Evolutionary conservation across 2,113 vertebrate genomes (phyloP).

Genomic region (Phrynocephalus versicolor): DNA sequence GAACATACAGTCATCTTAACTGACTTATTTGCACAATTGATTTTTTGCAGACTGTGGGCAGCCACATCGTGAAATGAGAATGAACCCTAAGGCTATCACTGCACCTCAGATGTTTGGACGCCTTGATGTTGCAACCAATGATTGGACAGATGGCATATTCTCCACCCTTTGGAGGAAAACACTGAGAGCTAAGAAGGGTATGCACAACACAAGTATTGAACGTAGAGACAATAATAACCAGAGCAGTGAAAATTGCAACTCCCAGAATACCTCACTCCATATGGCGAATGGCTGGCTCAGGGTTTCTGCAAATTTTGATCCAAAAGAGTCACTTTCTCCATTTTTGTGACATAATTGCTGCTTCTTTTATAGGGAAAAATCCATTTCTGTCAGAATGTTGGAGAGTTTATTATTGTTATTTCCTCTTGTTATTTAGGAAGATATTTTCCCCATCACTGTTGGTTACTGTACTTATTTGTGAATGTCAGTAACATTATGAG

Average conservation of each 20-base stretch:
- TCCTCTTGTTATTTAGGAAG: not conserved
- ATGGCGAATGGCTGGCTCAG: too few relatives aligned
- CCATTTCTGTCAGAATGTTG: not conserved
- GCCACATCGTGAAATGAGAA: constrained; percentile 95
- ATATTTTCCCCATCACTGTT: not conserved
- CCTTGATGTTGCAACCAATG: constrained; percentile 93
- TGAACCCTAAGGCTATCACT: constrained; percentile 99
- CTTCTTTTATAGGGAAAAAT: not conserved
- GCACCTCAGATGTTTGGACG: constrained; percentile 96
- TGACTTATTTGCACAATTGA: constrained; percentile 11
- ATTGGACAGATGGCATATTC: constrained; percentile 98
- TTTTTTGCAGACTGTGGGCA: constrained; percentile 85
- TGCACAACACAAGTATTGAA: not conserved
- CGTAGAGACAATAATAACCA: not conserved
- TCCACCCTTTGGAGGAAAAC: constrained; percentile 97
- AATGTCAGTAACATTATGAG: too few relatives aligned
- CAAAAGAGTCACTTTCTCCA: too few relatives aligned
- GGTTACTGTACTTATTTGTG: not conserved
- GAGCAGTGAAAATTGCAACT: too few relatives aligned
- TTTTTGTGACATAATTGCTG: not conserved
- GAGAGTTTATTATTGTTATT: not conserved
- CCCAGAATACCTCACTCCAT: too few relatives aligned
- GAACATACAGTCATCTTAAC: not conserved
- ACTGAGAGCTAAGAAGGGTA: constrained; percentile 92
- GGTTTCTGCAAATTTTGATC: too few relatives aligned